phyloP scores from a whole-genome alignment of 2,113 vertebrate species.

The Cromileptes altivelis region DNA sequence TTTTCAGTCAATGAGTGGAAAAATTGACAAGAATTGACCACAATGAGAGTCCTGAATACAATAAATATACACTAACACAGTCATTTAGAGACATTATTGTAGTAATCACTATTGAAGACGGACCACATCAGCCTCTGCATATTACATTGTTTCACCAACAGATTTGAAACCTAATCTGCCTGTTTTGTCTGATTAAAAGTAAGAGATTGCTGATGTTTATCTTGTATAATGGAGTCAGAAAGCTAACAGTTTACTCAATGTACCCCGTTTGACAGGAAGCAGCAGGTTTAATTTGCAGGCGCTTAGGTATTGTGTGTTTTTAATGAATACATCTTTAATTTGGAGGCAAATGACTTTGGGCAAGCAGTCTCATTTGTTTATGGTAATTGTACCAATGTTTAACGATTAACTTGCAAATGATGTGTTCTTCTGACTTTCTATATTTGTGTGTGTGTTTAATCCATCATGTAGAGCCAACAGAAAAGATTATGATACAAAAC shows the following conservation, averaged over 20 bases:
- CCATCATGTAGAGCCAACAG: neutral
- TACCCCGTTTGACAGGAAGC: neutral
- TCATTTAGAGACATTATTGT: constrained; percentile 2
- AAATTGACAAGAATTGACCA: neutral
- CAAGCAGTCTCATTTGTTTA: neutral
- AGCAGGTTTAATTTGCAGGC: neutral
- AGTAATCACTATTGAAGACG: neutral
- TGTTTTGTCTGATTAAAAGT: neutral
- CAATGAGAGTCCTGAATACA: neutral
- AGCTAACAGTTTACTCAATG: neutral
- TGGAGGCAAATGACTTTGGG: neutral
- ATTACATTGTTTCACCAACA: neutral
- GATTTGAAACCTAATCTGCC: neutral
- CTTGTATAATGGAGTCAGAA: neutral
- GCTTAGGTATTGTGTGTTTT: neutral
- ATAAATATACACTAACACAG: neutral
- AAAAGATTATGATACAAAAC: neutral
- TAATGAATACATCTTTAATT: neutral
- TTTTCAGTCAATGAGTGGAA: neutral
- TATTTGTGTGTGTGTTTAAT: neutral
- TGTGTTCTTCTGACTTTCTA: neutral
- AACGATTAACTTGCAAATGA: neutral
- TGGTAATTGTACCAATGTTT: constrained; percentile 4
- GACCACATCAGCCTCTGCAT: neutral
- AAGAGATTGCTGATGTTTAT: neutral